These are phyloP conservation scores for Rhagoletis pomonella DNA, from an alignment of 1,140 invertebrate genomes.

Conservation along the genomic window DNA sequence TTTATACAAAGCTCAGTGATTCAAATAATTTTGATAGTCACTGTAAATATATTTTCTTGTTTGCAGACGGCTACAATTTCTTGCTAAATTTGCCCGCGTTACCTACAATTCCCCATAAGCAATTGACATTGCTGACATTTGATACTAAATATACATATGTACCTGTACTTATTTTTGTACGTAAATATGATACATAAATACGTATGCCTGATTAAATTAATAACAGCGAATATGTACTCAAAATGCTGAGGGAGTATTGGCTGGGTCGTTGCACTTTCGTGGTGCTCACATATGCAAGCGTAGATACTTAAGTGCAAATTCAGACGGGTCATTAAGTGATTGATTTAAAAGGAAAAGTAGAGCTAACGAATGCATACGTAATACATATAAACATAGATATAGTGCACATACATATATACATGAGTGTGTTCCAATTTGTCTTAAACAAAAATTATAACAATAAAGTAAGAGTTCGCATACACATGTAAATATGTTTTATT, in stretches of 20 bases:
- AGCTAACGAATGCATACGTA: background rate
- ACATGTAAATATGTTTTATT: too few relatives aligned
- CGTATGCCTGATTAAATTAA: background rate
- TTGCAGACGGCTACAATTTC: too few relatives aligned
- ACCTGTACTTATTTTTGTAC: too few relatives aligned
- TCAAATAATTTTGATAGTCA: too few relatives aligned
- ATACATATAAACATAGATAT: background rate
- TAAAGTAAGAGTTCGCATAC: background rate
- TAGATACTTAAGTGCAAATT: background rate
- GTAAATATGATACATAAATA: too few relatives aligned
- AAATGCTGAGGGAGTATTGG: background rate
- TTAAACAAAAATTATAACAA: background rate
- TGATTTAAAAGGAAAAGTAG: conserved; percentile 16
- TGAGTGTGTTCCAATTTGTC: background rate
- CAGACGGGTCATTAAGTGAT: conserved; percentile 36
- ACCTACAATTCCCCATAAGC: background rate
- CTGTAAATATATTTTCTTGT: too few relatives aligned
- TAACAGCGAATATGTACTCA: background rate
- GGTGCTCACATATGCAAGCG: background rate
- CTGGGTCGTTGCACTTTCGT: background rate
- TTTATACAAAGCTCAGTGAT: too few relatives aligned
- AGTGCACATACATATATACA: background rate
- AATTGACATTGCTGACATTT: conserved; percentile 20
- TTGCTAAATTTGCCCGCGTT: background rate
- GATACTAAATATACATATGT: background rate